Evolutionary conservation across 2,113 vertebrate species (phyloP).

Genomic region (Paraplagusia blochii): DNA sequence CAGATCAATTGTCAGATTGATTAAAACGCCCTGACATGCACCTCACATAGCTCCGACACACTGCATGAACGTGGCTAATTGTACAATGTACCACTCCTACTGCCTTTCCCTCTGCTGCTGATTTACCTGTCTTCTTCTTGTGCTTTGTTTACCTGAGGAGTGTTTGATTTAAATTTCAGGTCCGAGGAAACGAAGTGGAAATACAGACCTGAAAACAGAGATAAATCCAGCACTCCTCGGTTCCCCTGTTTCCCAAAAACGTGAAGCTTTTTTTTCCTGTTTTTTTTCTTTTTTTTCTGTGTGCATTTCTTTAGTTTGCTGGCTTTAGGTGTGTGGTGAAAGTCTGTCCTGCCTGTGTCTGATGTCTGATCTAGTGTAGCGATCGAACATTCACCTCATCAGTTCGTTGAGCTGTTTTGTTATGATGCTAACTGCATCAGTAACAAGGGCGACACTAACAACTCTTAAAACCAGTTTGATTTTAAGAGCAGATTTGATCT

Average conservation of each 20-base stretch:
- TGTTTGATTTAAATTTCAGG: conserved; percentile 75
- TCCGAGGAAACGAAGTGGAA: conserved; percentile 67
- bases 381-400: conserved; percentile 14
- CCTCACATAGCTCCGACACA: conserved; percentile 9
- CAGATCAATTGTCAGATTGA: background rate
- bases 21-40: background rate
- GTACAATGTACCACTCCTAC: conserved; percentile 15
- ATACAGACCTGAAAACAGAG: conserved; percentile 58
- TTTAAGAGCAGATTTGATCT: conserved; percentile 45
- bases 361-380: conserved; percentile 44
- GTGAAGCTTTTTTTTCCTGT: conserved; percentile 59
- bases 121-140: conserved; percentile 17
- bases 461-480: conserved; percentile 46
- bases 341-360: conserved; percentile 47
- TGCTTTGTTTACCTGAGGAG: conserved; percentile 64
- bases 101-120: conserved; percentile 43
- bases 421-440: conserved; percentile 46
- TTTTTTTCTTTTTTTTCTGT: conserved; percentile 46
- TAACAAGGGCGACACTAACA: conserved; percentile 46
- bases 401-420: conserved; percentile 31
- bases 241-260: conserved; percentile 67
- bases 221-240: conserved; percentile 74
- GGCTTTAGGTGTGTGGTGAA: conserved; percentile 34
- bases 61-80: conserved; percentile 36
- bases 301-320: conserved; percentile 45